These are phyloP conservation scores for Lineus longissimus DNA, from an alignment of 1,140 invertebrate species.

Conservation along the genomic window DNA sequence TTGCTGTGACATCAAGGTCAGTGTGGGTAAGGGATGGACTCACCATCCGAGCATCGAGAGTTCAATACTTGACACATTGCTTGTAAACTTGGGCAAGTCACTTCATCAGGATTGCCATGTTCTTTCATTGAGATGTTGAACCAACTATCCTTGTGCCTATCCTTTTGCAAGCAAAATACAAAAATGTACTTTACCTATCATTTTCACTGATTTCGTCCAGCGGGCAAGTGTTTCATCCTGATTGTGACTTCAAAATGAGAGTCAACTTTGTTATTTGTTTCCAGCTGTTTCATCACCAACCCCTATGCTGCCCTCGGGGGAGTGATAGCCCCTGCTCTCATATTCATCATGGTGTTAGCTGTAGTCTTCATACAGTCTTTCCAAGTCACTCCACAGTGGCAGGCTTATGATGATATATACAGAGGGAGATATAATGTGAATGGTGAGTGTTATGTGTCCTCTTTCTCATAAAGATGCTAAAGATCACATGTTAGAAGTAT, in stretches of 20 bases:
- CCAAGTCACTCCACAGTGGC: constrained; percentile 45
- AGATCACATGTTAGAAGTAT: not conserved
- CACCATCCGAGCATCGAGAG: too few species aligned
- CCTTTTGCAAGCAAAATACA: too few species aligned
- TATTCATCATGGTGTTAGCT: constrained; percentile 35
- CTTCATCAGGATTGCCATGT: not conserved
- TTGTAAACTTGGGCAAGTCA: too few species aligned
- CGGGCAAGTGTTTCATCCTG: too few species aligned
- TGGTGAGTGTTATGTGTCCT: constrained; percentile 34
- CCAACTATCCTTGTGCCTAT: too few species aligned
- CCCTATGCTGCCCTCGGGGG: constrained; percentile 41
- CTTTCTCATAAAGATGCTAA: too few species aligned
- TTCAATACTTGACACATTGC: too few species aligned
- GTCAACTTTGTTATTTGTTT: constrained; percentile 10
- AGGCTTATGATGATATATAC: constrained; percentile 50
- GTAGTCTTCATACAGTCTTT: constrained; percentile 45
- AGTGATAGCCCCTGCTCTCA: constrained; percentile 37
- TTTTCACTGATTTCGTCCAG: too few species aligned
- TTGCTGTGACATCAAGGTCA: not conserved
- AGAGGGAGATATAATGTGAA: constrained; percentile 42
- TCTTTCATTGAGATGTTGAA: not conserved
- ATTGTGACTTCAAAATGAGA: too few species aligned
- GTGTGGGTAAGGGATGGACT: too few species aligned
- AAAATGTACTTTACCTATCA: too few species aligned
- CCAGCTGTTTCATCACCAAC: constrained; percentile 49